A percentile compares a stretch with the other conserved stretches of the same genome.
Evolutionary conservation across 2,888 invertebrate species (phyloP).

Genomic region (Balanococcus diminutus): DNA sequence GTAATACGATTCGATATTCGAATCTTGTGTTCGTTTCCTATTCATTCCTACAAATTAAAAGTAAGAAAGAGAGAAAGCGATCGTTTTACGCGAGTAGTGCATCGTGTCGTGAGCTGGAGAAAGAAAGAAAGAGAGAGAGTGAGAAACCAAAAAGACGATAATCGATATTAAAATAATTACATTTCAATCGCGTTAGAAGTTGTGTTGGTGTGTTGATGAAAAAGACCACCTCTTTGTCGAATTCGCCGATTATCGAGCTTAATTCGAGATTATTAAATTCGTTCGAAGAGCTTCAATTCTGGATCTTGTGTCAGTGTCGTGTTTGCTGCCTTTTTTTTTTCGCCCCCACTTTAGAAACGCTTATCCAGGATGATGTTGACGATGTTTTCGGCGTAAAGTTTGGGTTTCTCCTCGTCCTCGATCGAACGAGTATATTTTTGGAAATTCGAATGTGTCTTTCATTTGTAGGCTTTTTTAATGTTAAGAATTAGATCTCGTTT

Average conservation of each 20-base stretch:
- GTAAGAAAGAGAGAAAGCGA: background rate
- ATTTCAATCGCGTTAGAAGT: too few species aligned
- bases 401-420: background rate
- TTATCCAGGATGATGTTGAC: too few species aligned
- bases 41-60: background rate
- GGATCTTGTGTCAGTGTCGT: background rate
- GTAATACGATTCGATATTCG: background rate
- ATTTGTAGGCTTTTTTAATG: conserved; percentile 41
- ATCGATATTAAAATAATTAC: too few species aligned
- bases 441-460: conserved; percentile 44
- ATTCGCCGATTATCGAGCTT: background rate
- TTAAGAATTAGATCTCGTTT: conserved; percentile 50
- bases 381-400: background rate
- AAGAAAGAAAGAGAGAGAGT: background rate
- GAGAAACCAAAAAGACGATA: background rate
- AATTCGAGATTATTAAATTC: background rate
- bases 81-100: background rate
- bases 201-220: background rate
- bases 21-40: background rate
- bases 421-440: background rate
- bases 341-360: too few species aligned
- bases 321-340: background rate
- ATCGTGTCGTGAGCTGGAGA: background rate
- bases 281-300: background rate
- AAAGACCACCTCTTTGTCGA: too few species aligned